Percentiles rank a stretch among this genome's conserved stretches.
These are phyloP conservation scores for Drosophila vallismaia DNA, from an alignment of 2,888 invertebrate genomes.

Conservation along the genomic window DNA sequence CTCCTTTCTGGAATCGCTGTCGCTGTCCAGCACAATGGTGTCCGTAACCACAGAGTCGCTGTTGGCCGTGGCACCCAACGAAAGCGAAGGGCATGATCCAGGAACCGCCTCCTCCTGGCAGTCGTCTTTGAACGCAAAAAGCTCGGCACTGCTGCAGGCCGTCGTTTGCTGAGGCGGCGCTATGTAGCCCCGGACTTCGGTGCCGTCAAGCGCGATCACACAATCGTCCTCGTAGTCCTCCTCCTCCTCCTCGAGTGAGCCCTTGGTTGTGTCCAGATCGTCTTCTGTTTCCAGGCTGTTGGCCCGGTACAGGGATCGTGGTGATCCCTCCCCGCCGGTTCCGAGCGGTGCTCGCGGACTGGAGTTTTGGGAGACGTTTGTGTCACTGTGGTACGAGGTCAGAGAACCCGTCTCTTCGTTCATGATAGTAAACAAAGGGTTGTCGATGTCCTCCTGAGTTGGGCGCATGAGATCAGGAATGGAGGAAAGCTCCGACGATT, in stretches of 20 bases:
- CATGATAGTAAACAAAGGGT: constrained; percentile 54
- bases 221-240: constrained; percentile 62
- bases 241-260: constrained; percentile 58
- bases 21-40: constrained; percentile 59
- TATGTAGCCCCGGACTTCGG: constrained; percentile 63
- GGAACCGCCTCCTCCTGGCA: constrained; percentile 9
- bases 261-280: constrained; percentile 66
- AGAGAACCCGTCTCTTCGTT: constrained; percentile 59
- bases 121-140: constrained; percentile 58
- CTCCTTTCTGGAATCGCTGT: constrained; percentile 1
- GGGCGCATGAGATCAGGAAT: constrained; percentile 12
- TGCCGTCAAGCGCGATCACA: constrained; percentile 66
- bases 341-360: constrained; percentile 50
- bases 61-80: constrained; percentile 60
- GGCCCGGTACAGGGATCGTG: constrained; percentile 48
- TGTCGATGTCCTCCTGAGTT: constrained; percentile 16
- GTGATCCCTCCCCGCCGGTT: constrained; percentile 29
- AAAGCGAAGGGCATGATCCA: constrained; percentile 28
- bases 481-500: constrained; percentile 40
- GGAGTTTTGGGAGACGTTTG: constrained; percentile 59
- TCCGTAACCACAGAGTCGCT: constrained; percentile 54
- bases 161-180: constrained; percentile 40
- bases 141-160: constrained; percentile 56
- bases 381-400: constrained; percentile 61
- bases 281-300: constrained; percentile 68